Evolutionary conservation across 2,113 vertebrate species (phyloP), one percentile per base, ranked within the genome.

Genomic region (Mola mola): DNA sequence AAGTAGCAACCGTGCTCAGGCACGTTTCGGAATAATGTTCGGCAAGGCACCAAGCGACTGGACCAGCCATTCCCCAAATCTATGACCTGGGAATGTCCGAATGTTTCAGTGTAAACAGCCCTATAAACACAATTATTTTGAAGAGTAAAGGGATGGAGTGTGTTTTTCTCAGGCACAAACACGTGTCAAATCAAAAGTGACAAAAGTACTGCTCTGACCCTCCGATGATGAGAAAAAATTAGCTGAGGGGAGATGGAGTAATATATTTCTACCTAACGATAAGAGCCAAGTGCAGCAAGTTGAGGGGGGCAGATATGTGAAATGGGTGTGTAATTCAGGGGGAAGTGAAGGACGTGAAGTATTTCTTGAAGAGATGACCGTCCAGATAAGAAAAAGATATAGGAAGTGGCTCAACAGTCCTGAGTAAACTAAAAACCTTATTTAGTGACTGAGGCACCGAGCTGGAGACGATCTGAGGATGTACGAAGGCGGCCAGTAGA

Each of bases 181-280:
- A 29, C 22, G 6, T n/a, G 17, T 4, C n/a, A 28, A 2, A 20
- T 36, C 21, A 33, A 9, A 19, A 15, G 4, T 26, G 50, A 57
- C 31, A 22, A 36, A 51, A 34, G 20, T 13, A 6, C 17, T 15
- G 33, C 33, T 34, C 13, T 43, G 50, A 64, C 17, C 42, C 38
- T 41, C 10, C 0, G 10, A 41, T 17, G 46, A 71, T 59, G 59
- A 66, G 33, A 50, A 59, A 50, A 46, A 36, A 40, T n/a, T 58
- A 65, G 48, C 19, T 9, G 22, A 51, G 36, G 24, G 22, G 37
- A 49, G 21, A 7, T 15, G 46, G 24, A n/a, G 43, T 50, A 62
- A 72, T 78, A 63, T 63, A 78, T 71, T 66, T 70, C 60, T 58
- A 59, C 70, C 53, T 47, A 60, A 12, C 16, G 24, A 75, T 75